Percentiles rank a stretch among this genome's conserved stretches.
These are phyloP conservation scores for Drosophila dives DNA, from an alignment of 2,888 invertebrate species.

Conservation along the genomic window DNA sequence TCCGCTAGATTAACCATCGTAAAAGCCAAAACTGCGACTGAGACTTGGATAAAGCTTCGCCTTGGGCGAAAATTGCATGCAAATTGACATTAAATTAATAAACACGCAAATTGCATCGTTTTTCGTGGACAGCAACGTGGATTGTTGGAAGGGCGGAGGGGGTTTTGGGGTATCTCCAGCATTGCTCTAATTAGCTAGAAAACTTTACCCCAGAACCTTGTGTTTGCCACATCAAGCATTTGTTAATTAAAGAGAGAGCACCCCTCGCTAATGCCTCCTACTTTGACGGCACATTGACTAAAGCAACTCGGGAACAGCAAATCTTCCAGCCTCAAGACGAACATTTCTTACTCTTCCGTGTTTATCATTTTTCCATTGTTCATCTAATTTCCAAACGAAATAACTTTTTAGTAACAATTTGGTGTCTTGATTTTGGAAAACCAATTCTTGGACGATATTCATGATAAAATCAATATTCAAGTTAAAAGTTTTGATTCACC, in stretches of 20 bases:
- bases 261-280: constrained; percentile 36
- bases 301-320: constrained; percentile 12
- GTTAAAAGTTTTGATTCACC: background rate
- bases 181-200: constrained; percentile 69
- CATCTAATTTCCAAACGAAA: background rate
- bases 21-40: constrained; percentile 36
- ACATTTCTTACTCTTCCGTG: background rate
- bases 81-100: constrained; percentile 79
- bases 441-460: accelerated
- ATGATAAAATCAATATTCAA: background rate
- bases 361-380: background rate
- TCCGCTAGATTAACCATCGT: constrained; percentile 61
- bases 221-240: constrained; percentile 44
- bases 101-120: constrained; percentile 71
- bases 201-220: constrained; percentile 55
- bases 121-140: constrained; percentile 3
- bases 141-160: background rate
- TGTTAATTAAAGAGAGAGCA: constrained; percentile 65
- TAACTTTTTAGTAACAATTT: background rate
- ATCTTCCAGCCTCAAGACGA: background rate
- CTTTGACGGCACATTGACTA: constrained; percentile 46
- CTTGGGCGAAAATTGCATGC: constrained; percentile 75
- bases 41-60: constrained; percentile 52
- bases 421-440: background rate
- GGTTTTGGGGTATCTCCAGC: background rate